Evolutionary conservation across 2,113 vertebrate species (phyloP), one percentile per base, ranked within the genome.

Genomic region (Arenaria interpres): DNA sequence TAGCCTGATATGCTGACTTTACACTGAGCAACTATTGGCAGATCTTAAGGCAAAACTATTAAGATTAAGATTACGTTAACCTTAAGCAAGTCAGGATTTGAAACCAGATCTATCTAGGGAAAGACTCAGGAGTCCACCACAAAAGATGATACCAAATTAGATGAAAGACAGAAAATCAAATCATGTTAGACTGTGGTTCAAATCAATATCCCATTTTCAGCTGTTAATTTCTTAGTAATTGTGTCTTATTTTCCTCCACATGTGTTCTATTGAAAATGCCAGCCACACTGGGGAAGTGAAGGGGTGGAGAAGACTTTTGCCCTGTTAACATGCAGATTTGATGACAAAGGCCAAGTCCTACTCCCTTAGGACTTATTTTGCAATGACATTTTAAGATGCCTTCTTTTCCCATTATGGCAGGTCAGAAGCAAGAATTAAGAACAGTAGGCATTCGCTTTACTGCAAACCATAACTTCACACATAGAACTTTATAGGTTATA

Each of bases 121-220:
- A 92, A 66, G 13, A 51, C 32, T 87, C 18, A 68, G 12, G 39
- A 88, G 82, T 43, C 71, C 77, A 93, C 41, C 35, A 88, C 20
- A 57, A 94, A 82, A 69, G 73, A 74, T 35, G 3, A 59, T 30
- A 88, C 1, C 0, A 79, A 93, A 88, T 85, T 67, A 93, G 46
- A 76, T 41, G n/a, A 94, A 76, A 96, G 67, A 54, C 2, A 87
- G 48, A 90, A 95, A 95, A 92, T 11, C 45, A 92, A 92, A 90
- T 43, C 17, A 48, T 67, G 37, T 88, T 71, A 74, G 59, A 90
- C 92, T 84, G 85, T 46, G 73, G 78, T 62, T 94, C 24, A 92
- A 95, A 91, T 96, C 93, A 86, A 97, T 97, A 96, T 88, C 71
- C 93, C 56, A 96, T 96, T 96, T 95, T 93, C 90, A 96, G 79